Conservation (phyloP, 23 tunicate genomes). For the Botrylloides violaceus region DNA sequence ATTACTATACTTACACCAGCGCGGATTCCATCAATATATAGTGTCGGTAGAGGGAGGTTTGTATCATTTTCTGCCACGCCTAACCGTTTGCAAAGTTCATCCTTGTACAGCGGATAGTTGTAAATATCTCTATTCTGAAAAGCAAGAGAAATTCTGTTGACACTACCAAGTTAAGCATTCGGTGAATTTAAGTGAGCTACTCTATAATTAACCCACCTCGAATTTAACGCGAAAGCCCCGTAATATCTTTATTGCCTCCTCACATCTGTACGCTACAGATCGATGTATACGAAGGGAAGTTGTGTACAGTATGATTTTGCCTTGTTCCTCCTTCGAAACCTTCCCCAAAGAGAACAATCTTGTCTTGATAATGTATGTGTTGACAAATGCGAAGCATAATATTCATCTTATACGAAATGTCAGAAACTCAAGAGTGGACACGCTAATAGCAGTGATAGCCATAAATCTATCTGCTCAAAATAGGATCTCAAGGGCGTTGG, state of each 20-base stretch:
- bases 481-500: too few relatives aligned
- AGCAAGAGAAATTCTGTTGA: not conserved
- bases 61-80: slow-evolving; percentile 47
- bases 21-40: slow-evolving; percentile 91
- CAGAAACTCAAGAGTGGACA: too few relatives aligned
- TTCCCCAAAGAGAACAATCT: not conserved
- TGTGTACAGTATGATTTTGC: slow-evolving; percentile 79
- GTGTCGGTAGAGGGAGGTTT: slow-evolving; percentile 74
- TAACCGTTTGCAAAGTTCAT: slow-evolving; percentile 73
- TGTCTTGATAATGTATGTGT: too few relatives aligned
- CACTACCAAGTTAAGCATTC: too few relatives aligned
- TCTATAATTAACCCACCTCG: too few relatives aligned
- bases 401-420: too few relatives aligned
- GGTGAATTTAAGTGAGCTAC: too few relatives aligned
- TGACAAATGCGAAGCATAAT: too few relatives aligned
- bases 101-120: slow-evolving; percentile 53
- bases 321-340: slow-evolving; percentile 66
- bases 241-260: slow-evolving; percentile 60
- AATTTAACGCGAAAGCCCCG: slow-evolving; percentile 79
- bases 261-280: slow-evolving; percentile 52
- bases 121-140: slow-evolving; percentile 83
- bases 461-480: too few relatives aligned
- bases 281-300: slow-evolving; percentile 77
- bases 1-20: slow-evolving; percentile 57
- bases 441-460: too few relatives aligned